Percentiles rank a stretch among this genome's conserved stretches.
Evolutionary conservation across 2,113 vertebrate species (phyloP).

Genomic region (Benitochromis conjunctus): DNA sequence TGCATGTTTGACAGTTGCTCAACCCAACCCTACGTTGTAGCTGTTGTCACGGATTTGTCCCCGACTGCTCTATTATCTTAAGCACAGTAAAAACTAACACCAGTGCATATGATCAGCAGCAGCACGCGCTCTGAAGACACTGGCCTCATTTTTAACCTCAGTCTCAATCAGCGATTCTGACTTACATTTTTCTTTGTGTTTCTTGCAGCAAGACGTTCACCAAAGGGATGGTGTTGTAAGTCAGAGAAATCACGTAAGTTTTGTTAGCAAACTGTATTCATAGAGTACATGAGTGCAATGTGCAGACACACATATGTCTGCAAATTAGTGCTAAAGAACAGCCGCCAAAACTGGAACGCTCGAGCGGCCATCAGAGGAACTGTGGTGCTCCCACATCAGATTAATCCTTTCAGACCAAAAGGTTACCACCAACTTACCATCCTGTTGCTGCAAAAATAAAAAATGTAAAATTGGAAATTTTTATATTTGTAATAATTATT

Average conservation of each 20-base stretch:
- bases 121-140: background rate
- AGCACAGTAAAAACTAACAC: background rate
- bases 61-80: background rate
- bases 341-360: background rate
- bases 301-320: background rate
- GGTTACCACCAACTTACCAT: background rate
- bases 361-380: background rate
- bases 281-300: background rate
- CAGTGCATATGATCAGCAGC: background rate
- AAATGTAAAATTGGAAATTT: too few relatives aligned
- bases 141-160: background rate
- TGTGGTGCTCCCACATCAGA: background rate
- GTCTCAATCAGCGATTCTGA: background rate
- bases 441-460: too few relatives aligned
- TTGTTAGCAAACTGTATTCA: background rate
- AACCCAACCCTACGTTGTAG: background rate
- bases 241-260: background rate
- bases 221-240: background rate
- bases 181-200: background rate
- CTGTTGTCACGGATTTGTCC: slow-evolving; percentile 10
- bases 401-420: background rate
- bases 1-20: background rate
- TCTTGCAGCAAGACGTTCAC: background rate
- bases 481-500: background rate
- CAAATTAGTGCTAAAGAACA: background rate